phyloP scores from a whole-genome alignment of 2,888 invertebrate genomes.

The Homarus gammarus region DNA sequence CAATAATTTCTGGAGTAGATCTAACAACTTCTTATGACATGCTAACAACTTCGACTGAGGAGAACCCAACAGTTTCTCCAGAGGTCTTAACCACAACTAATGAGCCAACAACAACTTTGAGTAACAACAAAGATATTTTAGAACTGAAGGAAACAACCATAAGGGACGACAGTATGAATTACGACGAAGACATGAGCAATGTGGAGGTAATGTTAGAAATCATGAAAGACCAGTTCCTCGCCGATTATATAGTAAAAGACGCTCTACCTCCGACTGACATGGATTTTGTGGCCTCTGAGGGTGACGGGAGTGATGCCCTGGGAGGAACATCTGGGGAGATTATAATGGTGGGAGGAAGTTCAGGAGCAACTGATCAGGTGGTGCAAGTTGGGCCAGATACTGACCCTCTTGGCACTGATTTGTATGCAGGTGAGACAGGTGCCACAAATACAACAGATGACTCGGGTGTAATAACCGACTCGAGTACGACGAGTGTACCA shows the following conservation, averaged over 20 bases:
- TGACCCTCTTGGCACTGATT: background rate
- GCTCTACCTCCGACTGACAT: background rate
- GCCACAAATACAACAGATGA: too few species aligned
- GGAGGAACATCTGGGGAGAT: background rate
- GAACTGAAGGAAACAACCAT: background rate
- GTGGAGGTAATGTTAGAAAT: conserved; percentile 48
- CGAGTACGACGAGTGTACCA: background rate
- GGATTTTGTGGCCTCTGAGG: background rate
- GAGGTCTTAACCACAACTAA: background rate
- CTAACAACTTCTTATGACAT: background rate
- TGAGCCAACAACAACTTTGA: background rate
- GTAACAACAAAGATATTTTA: background rate
- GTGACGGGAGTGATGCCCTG: background rate
- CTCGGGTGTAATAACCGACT: background rate
- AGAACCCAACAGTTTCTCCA: background rate
- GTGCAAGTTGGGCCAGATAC: background rate
- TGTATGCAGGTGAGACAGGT: background rate
- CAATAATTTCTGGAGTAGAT: background rate
- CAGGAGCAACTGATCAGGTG: background rate
- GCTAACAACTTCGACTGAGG: background rate
- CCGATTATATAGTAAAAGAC: conserved; percentile 37
- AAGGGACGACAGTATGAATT: background rate
- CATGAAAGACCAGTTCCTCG: conserved; percentile 52
- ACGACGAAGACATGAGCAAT: background rate
- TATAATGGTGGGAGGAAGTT: background rate